phyloP scores from a whole-genome alignment of 2,113 vertebrate species.

The Elaphurus davidianus region DNA sequence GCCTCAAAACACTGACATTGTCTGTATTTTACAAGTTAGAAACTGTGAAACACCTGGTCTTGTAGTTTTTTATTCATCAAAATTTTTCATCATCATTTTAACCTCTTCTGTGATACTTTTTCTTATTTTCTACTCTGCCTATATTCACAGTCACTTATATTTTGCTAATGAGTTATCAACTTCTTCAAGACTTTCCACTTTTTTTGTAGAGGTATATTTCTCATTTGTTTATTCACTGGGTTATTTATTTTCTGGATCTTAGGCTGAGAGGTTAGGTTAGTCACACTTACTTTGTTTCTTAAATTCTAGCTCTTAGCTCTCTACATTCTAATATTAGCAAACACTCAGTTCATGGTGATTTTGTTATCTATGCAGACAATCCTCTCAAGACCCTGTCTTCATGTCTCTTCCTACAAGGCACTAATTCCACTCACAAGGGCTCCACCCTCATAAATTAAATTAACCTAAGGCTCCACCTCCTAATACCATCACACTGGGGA shows the following conservation, averaged over 20 bases:
- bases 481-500: not conserved
- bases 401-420: not conserved
- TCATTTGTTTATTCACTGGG: not conserved
- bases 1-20: not conserved
- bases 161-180: not conserved
- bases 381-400: not conserved
- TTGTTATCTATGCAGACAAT: not conserved
- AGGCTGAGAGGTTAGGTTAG: not conserved
- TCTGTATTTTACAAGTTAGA: not conserved
- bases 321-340: not conserved
- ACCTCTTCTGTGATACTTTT: not conserved
- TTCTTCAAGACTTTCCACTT: not conserved
- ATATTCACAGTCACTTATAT: not conserved
- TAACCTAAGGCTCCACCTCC: not conserved
- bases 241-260: not conserved
- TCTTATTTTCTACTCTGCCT: not conserved
- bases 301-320: not conserved
- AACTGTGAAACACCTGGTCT: not conserved
- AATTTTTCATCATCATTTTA: not conserved
- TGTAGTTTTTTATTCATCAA: not conserved
- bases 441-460: not conserved
- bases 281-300: not conserved
- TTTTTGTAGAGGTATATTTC: not conserved
- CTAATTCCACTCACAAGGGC: not conserved
- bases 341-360: not conserved